These are phyloP conservation scores for Lymantria dispar DNA, from an alignment of 2,888 invertebrate species.

Conservation along the genomic window DNA sequence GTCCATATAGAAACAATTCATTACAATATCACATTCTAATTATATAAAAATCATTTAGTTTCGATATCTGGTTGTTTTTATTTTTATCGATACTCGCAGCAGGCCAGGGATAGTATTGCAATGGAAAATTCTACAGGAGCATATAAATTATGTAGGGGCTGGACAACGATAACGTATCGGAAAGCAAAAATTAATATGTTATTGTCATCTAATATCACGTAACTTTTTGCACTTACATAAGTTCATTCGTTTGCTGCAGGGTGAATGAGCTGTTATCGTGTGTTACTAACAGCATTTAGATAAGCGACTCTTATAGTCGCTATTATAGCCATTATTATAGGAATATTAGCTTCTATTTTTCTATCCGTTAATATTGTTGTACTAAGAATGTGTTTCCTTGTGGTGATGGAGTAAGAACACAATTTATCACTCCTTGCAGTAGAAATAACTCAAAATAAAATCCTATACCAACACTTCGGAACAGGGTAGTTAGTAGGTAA, in stretches of 20 bases:
- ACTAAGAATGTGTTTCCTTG: no score
- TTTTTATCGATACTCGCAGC: slow-evolving; percentile 23
- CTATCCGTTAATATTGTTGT: no score
- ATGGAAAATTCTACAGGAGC: slow-evolving; percentile 17
- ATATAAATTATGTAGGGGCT: slow-evolving; percentile 27
- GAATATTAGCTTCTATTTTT: no score
- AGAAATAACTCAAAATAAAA: no score
- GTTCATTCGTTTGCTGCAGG: slow-evolving; percentile 27
- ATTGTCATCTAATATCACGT: slow-evolving; percentile 36
- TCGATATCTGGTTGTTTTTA: slow-evolving; percentile 3
- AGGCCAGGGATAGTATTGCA: slow-evolving; percentile 34
- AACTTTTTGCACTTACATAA: slow-evolving; percentile 24
- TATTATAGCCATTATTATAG: not conserved
- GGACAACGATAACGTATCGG: slow-evolving; percentile 33
- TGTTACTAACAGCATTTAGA: slow-evolving; percentile 40
- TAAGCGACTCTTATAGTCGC: slow-evolving; percentile 29
- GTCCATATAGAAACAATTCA: no score
- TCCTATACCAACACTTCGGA: no score
- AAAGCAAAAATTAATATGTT: slow-evolving; percentile 30
- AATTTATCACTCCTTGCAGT: no score
- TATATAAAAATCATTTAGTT: not conserved
- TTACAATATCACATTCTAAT: not conserved
- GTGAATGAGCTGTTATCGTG: slow-evolving; percentile 44
- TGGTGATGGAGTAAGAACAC: no score
- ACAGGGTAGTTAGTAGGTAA: no score